These are phyloP conservation scores for Rhagoletis pomonella DNA, from an alignment of 1,140 invertebrate species.

Conservation along the genomic window DNA sequence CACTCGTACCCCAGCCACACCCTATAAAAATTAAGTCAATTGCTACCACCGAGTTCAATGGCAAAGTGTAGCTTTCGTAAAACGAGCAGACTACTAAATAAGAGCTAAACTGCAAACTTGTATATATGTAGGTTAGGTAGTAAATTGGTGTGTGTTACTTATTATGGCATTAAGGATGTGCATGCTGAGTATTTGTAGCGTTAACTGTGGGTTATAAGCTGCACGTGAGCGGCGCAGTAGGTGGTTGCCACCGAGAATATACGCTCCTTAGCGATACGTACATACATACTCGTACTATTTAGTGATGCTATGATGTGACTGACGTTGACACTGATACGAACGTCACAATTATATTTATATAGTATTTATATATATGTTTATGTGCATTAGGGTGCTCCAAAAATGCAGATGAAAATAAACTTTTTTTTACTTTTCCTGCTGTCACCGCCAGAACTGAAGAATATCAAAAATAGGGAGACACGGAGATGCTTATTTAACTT, in stretches of 20 bases:
- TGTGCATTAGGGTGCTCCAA: not conserved
- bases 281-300: not conserved
- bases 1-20: conserved; percentile 15
- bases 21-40: not conserved
- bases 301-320: not conserved
- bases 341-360: not conserved
- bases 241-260: conserved; percentile 47
- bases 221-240: not conserved
- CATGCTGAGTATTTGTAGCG: not conserved
- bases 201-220: not conserved
- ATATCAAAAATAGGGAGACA: no score
- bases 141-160: conserved; percentile 49
- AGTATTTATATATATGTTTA: not conserved
- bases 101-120: conserved; percentile 24
- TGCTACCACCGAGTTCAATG: not conserved
- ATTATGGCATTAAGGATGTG: conserved; percentile 48
- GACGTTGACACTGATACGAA: conserved; percentile 36
- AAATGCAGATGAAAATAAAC: no score
- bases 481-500: no score
- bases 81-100: conserved; percentile 40
- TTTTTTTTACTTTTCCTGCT: no score
- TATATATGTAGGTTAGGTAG: not conserved
- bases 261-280: not conserved
- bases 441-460: no score
- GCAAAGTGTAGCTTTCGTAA: conserved; percentile 40